Conservation (phyloP, 2,888 invertebrate genomes). For the Harmothoe impar region DNA sequence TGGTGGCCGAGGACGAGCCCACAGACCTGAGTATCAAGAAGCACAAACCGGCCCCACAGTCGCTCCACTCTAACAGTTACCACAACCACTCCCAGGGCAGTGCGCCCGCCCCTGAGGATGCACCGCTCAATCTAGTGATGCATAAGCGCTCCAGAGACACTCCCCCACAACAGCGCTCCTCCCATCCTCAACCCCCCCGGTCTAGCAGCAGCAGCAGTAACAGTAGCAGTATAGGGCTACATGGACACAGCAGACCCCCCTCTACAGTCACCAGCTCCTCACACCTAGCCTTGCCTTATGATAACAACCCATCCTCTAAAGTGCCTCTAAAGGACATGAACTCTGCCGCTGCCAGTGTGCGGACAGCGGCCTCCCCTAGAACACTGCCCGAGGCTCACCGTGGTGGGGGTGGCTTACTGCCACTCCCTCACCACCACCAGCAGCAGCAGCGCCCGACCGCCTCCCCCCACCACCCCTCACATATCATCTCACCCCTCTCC, state of each 20-base stretch:
- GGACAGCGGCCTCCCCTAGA: neutral
- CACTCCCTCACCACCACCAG: no score
- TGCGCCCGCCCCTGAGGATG: neutral
- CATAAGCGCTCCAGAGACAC: conserved; percentile 50
- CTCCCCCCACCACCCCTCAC: neutral
- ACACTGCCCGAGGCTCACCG: conserved; percentile 1
- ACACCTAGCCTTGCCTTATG: conserved; percentile 19
- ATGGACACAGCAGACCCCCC: neutral
- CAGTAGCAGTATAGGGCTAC: neutral
- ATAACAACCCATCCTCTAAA: conserved; percentile 36
- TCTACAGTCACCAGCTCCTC: neutral
- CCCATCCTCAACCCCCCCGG: neutral
- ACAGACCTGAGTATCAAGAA: conserved; percentile 77
- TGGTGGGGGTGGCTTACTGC: neutral
- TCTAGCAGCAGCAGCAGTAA: neutral
- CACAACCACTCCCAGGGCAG: neutral
- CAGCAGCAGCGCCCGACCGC: neutral
- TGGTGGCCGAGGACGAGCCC: conserved; percentile 69
- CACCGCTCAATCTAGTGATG: conserved; percentile 53
- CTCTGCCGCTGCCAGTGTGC: neutral
- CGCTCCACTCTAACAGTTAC: neutral
- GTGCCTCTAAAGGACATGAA: conserved; percentile 46
- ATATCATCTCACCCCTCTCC: neutral
- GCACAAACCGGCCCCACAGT: neutral
- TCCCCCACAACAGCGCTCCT: neutral